These are phyloP conservation scores for Sesamia nonagrioides DNA, from an alignment of 1,140 invertebrate species.

Conservation along the genomic window DNA sequence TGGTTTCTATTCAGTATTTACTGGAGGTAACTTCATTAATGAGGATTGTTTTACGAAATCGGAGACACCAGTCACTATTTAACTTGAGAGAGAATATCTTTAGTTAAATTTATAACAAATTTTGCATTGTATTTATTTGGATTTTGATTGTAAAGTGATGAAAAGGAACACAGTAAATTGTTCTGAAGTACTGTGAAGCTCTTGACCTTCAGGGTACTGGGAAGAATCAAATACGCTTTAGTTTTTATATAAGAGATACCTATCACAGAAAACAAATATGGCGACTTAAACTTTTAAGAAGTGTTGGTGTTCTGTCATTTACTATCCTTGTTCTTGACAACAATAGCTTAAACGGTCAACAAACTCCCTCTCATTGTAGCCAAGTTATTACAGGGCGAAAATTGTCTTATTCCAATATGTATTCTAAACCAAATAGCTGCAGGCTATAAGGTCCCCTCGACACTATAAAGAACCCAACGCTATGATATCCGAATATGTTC, in stretches of 20 bases:
- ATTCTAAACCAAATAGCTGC: conserved; percentile 75
- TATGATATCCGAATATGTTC: conserved; percentile 80
- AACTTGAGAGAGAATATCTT: neutral
- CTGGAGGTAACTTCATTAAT: neutral
- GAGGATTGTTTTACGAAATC: conserved; percentile 9
- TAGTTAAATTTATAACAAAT: neutral
- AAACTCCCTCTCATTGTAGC: conserved; percentile 65
- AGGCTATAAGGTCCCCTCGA: conserved; percentile 62
- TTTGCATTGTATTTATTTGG: no score
- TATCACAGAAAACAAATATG: no score
- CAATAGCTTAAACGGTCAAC: conserved; percentile 40
- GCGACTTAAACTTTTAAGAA: neutral
- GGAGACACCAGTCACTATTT: neutral
- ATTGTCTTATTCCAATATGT: conserved; percentile 79
- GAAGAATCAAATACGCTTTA: no score
- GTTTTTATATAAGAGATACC: no score
- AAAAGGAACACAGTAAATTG: no score
- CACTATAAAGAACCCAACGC: conserved; percentile 61
- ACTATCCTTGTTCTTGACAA: conserved; percentile 2
- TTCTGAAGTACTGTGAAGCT: no score
- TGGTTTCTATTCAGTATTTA: neutral
- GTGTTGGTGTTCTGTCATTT: neutral
- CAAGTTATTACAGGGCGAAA: conserved; percentile 71
- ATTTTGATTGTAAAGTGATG: no score
- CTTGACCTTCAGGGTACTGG: no score